These are phyloP conservation scores for Actenoides lindsayi DNA, from an alignment of 2,113 vertebrate genomes.

Conservation along the genomic window DNA sequence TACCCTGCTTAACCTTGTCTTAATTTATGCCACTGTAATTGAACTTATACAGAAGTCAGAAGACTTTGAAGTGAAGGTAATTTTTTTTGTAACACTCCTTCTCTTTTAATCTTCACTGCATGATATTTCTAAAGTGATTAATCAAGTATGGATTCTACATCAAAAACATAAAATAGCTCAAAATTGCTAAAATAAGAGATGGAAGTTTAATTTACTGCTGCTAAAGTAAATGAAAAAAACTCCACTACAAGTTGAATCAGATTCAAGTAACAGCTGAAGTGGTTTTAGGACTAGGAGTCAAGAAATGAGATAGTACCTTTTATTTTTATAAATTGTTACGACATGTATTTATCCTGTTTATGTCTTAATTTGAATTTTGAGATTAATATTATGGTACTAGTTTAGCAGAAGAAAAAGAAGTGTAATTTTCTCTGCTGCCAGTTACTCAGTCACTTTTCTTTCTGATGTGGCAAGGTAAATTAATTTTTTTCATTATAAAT, in stretches of 20 bases:
- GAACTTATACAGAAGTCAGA: slow-evolving; percentile 82
- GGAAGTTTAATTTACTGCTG: background rate
- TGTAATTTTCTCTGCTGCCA: background rate
- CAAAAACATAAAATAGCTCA: slow-evolving; percentile 17
- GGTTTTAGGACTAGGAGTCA: background rate
- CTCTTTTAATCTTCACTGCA: background rate
- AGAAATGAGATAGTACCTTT: background rate
- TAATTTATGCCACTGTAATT: slow-evolving; percentile 86
- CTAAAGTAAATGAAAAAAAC: background rate
- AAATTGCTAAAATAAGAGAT: background rate
- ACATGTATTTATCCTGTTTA: background rate
- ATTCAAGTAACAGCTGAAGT: background rate
- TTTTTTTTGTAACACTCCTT: background rate
- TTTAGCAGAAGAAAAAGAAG: background rate
- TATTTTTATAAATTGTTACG: background rate
- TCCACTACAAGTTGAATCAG: background rate
- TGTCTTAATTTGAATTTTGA: background rate
- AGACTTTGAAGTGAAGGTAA: slow-evolving; percentile 91
- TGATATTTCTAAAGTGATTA: background rate
- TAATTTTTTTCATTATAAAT: background rate
- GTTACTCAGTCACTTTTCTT: background rate
- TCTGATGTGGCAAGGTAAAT: background rate
- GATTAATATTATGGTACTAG: background rate
- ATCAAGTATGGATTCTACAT: background rate
- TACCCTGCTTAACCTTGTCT: slow-evolving; percentile 81